phyloP scores from a whole-genome alignment of 2,113 vertebrate species.

The Rousettus leschenaultii region DNA sequence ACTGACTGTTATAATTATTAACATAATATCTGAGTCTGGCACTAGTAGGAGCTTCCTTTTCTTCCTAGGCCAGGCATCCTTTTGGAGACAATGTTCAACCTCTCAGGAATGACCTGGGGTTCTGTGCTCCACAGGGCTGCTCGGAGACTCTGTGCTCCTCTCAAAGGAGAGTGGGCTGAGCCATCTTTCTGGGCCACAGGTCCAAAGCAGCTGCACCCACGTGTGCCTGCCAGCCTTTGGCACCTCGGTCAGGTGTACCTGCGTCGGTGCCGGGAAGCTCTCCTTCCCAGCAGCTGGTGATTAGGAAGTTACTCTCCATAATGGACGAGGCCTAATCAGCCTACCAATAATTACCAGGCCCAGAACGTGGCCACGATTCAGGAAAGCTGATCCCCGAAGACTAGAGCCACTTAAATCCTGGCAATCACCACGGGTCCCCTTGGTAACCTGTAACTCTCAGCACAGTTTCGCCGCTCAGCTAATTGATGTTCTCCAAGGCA shows the following conservation, averaged over 20 bases:
- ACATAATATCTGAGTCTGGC: not conserved
- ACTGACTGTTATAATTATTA: not conserved
- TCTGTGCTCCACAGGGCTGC: not conserved
- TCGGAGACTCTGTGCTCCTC: not conserved
- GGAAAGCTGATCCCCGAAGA: slow-evolving; percentile 66
- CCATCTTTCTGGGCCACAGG: not conserved
- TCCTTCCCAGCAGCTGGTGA: slow-evolving; percentile 56
- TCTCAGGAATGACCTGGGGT: not conserved
- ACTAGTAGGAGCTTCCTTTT: not conserved
- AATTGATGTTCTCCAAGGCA: slow-evolving; percentile 68
- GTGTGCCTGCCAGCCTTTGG: not conserved
- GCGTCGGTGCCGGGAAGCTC: not conserved
- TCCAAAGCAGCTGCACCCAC: not conserved
- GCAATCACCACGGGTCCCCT: slow-evolving; percentile 70
- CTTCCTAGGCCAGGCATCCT: not conserved
- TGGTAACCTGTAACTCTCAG: slow-evolving; percentile 67
- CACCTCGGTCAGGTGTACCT: not conserved
- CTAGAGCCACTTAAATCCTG: slow-evolving; percentile 71
- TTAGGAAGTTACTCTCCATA: slow-evolving; percentile 44
- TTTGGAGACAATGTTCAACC: not conserved
- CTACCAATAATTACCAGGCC: slow-evolving; percentile 46
- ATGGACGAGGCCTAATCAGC: slow-evolving; percentile 56
- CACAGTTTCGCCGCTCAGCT: slow-evolving; percentile 50
- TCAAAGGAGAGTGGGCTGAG: not conserved
- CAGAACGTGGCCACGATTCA: slow-evolving; percentile 54